Evolutionary conservation across 2,797 vertebrate genomes (phyloP), one percentile per base, ranked within the genome.

Genomic region (Macrochelys suwanniensis): DNA sequence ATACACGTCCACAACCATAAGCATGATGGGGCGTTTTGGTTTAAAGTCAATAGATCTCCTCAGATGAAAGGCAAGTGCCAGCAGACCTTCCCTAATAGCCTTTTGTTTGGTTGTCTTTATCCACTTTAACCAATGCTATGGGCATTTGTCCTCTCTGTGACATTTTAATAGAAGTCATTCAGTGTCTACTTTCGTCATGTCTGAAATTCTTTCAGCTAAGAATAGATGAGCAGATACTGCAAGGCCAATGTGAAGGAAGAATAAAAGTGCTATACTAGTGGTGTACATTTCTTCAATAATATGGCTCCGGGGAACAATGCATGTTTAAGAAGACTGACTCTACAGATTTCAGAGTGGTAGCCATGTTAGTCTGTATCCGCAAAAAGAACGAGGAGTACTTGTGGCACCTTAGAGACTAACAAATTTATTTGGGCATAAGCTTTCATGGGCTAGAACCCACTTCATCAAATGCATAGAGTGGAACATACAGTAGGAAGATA

Each of bases 51-150:
- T 91, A 83, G 79, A 88, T 90, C 94, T 91, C 91, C 47, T 57
- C 82, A 94, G 93, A 94, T 91, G 77, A 90, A 94, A 90, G 4
- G 37, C 76, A 79, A 94, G 89, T 94, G 59, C 77, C 83, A 94
- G 53, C 88, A 96, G 94, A 94, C 85, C 89, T 90, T 95, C 87
- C 88, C 76, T 89, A 96, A 95, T 94, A 95, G 91, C 80, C 85
- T 96, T 97, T 54, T 89, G 82, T 94, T 86, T 82, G 81, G n/a
- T 57, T 93, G 82, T 53, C 53, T 61, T 54, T 53, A 54, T 84
- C 82, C 50, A 87, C 78, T 95, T 97, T 94, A 95, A 95, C 80
- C 94, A 95, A 94, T 84, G 88, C 95, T 97, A 53, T 90, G 87
- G 89, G 68, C 90, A 86, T 97, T 97, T 97, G 92, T 80, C 80